Conservation (phyloP, 2,113 vertebrate genomes). For the Notiomystis cincta region DNA sequence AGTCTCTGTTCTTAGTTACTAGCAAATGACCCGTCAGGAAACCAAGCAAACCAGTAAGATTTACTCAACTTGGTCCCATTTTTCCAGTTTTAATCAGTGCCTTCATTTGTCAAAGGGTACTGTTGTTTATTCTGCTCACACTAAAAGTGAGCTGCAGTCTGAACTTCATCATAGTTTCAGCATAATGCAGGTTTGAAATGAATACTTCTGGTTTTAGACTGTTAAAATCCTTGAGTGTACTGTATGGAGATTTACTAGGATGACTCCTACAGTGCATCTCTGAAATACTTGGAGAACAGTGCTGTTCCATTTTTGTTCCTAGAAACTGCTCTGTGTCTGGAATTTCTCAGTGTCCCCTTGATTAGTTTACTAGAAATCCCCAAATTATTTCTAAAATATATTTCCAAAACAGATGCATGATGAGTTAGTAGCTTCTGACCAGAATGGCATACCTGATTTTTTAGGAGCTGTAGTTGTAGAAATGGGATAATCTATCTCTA, state of each 20-base stretch:
- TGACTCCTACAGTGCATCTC: not conserved
- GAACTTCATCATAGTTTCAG: not conserved
- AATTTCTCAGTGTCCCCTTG: not conserved
- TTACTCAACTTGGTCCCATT: not conserved
- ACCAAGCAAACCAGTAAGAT: not conserved
- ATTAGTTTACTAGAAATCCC: not conserved
- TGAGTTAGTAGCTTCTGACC: not conserved
- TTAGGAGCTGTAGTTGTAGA: not conserved
- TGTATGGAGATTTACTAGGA: not conserved
- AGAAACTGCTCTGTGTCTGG: not conserved
- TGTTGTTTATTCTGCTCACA: not conserved
- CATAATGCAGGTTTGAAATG: not conserved
- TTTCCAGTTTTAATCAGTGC: not conserved
- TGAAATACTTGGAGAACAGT: not conserved
- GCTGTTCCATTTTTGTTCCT: not conserved
- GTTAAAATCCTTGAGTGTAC: not conserved
- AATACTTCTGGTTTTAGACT: not conserved
- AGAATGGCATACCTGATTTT: not conserved
- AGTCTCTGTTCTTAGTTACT: not conserved
- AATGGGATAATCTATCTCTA: not conserved
- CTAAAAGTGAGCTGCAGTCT: not conserved
- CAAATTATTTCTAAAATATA: not conserved
- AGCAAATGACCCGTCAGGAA: not conserved
- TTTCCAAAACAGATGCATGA: not conserved
- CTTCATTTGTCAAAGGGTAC: not conserved